A percentile compares a stretch with the other conserved stretches of the same genome.
Conservation (phyloP, 1,140 invertebrate genomes). For the Tetramorium parvispinum region DNA sequence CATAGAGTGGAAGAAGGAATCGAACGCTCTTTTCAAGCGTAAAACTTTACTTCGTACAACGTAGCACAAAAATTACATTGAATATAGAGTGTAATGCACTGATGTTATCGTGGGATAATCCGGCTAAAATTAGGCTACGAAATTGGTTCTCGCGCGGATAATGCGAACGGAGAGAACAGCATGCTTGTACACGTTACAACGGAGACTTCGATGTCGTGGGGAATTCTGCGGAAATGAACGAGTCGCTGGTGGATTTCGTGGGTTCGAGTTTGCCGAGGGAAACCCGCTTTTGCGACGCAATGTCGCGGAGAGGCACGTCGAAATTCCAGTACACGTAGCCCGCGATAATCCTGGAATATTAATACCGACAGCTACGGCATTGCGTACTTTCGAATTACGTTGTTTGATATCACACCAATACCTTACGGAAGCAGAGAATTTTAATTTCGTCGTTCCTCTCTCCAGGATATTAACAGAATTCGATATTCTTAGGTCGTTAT, state of each 20-base stretch:
- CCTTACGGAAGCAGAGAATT: neutral
- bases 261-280: conserved; percentile 51
- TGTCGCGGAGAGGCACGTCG: conserved; percentile 60
- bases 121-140: conserved; percentile 78
- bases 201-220: conserved; percentile 48
- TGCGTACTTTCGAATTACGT: conserved; percentile 47
- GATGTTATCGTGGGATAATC: conserved; percentile 75
- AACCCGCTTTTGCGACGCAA: conserved; percentile 55
- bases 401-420: conserved; percentile 38
- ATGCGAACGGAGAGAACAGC: conserved; percentile 59
- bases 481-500: conserved; percentile 14
- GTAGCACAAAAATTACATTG: conserved; percentile 4
- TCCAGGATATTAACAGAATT: conserved; percentile 25
- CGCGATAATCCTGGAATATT: conserved; percentile 49
- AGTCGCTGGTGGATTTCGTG: conserved; percentile 56
- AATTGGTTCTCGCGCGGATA: conserved; percentile 74
- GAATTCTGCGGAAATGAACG: conserved; percentile 58
- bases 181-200: conserved; percentile 49
- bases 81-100: neutral
- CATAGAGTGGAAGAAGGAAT: neutral
- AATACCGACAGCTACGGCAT: conserved; percentile 31
- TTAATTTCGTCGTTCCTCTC: conserved; percentile 2
- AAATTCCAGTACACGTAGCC: conserved; percentile 60
- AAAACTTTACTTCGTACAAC: neutral
- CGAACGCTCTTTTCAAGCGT: neutral